Base-by-base conservation (phyloP, 2,888 invertebrate genomes). In the Amaurobius ferox region DNA sequence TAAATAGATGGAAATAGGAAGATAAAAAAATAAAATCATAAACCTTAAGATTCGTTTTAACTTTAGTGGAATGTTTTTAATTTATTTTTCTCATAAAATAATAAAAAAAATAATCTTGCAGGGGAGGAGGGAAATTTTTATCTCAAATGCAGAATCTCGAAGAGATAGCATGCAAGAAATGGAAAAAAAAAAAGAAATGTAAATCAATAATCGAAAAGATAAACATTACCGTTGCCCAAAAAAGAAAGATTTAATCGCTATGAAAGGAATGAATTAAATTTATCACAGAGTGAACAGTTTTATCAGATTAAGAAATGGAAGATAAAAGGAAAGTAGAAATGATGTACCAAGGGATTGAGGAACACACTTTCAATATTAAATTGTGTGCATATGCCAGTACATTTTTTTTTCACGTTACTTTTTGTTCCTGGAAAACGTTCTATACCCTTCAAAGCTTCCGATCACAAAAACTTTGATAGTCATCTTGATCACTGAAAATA, bases 181-280 rank as follows among this genome's bases (percentile, higher is more conserved):
- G n/a, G n/a, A 32, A 66, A 26, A 71, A 44, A 77, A 64, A 48
- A 23, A 77, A 44, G 23, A 79, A 55, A 55, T 23, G 29, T 28
- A 39, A 79, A 86, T 86, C 79, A 74, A 86, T 86, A 86, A 86
- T 79, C 79, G 67, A 74, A 86, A 86, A 86, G 85, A 86, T 86
- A 86, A 86, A 86, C 79, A 86, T 79, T 73, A 62, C 78, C 78
- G 85, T 79, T 55, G 39, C 28, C 44, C 64, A 39, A 68, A 74
- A 74, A 81, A 40, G 71, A 76, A 83, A 76, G 73, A 79, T 86
- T 86, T 86, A 79, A 86, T 86, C 85, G 85, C 61, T 61, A 68
- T 86, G 78, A 86, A 86, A 79, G 79, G 74, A 35, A 85, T 77
- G 83, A 85, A 86, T 86, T 86, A 86, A 86, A 79, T 86, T 86